These are phyloP conservation scores for Sprattus sprattus DNA, from an alignment of 2,113 vertebrate species.

Conservation along the genomic window DNA sequence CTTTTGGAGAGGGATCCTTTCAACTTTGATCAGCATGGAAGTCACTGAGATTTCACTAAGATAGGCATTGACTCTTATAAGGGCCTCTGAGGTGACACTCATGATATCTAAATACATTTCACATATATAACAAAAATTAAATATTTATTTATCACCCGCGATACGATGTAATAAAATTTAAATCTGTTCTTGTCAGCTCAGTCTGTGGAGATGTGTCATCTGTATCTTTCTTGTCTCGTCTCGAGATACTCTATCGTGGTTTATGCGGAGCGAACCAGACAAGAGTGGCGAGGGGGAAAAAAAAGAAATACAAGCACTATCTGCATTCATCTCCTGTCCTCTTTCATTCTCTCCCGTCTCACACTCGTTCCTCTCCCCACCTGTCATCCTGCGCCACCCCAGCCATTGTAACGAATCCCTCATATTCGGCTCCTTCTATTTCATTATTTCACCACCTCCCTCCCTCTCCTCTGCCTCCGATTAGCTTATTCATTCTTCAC, in stretches of 20 bases:
- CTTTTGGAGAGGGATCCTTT: neutral
- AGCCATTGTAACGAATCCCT: constrained; percentile 72
- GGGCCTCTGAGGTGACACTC: neutral
- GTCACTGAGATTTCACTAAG: constrained; percentile 7
- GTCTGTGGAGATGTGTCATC: constrained; percentile 75
- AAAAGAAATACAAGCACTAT: constrained; percentile 65
- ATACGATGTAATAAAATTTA: constrained; percentile 9
- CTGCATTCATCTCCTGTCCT: constrained; percentile 76
- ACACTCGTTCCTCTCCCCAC: constrained; percentile 66
- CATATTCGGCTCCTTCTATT: constrained; percentile 74
- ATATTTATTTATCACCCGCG: constrained; percentile 1
- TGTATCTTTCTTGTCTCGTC: constrained; percentile 76
- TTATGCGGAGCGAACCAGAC: constrained; percentile 54
- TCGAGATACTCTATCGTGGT: constrained; percentile 69
- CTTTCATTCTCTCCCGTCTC: constrained; percentile 74
- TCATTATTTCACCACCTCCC: constrained; percentile 57
- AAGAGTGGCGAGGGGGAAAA: constrained; percentile 31
- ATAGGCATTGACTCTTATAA: constrained; percentile 4
- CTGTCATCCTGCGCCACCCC: constrained; percentile 63
- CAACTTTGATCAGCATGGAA: neutral
- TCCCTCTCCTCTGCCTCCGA: constrained; percentile 62
- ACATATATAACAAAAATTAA: neutral
- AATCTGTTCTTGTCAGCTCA: constrained; percentile 56
- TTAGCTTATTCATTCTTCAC: constrained; percentile 80
- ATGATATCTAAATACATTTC: constrained; percentile 19